phyloP scores from a whole-genome alignment of 2,888 invertebrate genomes.

The Beris chalybata region DNA sequence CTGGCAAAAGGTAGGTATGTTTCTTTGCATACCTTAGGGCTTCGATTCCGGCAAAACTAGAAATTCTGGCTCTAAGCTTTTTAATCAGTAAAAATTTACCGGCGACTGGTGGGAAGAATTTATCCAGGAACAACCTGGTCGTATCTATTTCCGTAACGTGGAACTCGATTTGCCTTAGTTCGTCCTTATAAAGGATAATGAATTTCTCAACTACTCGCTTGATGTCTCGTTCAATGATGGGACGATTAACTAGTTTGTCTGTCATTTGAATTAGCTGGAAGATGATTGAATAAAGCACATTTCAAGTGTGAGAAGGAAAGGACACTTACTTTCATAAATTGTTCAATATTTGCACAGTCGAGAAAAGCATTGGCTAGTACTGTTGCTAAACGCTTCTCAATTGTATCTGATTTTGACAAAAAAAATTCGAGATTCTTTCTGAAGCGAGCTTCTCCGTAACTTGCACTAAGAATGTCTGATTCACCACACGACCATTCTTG shows the following conservation, averaged over 20 bases:
- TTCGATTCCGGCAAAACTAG: slow-evolving; percentile 58
- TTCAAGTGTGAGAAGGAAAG: too few relatives aligned
- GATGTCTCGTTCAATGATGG: slow-evolving; percentile 58
- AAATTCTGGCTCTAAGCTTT: slow-evolving; percentile 65
- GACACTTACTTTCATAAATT: slow-evolving; percentile 59
- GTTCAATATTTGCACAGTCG: slow-evolving; percentile 62
- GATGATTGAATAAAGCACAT: too few relatives aligned
- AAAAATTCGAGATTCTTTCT: slow-evolving; percentile 59
- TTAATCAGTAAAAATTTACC: slow-evolving; percentile 65
- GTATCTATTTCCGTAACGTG: slow-evolving; percentile 33
- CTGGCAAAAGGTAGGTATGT: slow-evolving; percentile 50
- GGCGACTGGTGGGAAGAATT: slow-evolving; percentile 67
- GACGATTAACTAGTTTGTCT: slow-evolving; percentile 52
- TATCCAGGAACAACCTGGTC: slow-evolving; percentile 43
- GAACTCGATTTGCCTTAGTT: slow-evolving; percentile 49
- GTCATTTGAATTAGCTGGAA: slow-evolving; percentile 59
- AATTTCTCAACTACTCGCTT: slow-evolving; percentile 54
- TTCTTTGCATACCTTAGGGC: slow-evolving; percentile 56
- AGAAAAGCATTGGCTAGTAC: slow-evolving; percentile 63
- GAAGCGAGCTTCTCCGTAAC: slow-evolving; percentile 55
- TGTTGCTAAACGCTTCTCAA: slow-evolving; percentile 62
- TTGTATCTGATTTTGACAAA: slow-evolving; percentile 49
- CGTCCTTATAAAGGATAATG: slow-evolving; percentile 54
- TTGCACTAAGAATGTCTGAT: slow-evolving; percentile 45
- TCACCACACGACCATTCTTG: slow-evolving; percentile 52